These are phyloP conservation scores for Troides oblongomaculatus DNA, from an alignment of 2,888 invertebrate species.

Conservation along the genomic window DNA sequence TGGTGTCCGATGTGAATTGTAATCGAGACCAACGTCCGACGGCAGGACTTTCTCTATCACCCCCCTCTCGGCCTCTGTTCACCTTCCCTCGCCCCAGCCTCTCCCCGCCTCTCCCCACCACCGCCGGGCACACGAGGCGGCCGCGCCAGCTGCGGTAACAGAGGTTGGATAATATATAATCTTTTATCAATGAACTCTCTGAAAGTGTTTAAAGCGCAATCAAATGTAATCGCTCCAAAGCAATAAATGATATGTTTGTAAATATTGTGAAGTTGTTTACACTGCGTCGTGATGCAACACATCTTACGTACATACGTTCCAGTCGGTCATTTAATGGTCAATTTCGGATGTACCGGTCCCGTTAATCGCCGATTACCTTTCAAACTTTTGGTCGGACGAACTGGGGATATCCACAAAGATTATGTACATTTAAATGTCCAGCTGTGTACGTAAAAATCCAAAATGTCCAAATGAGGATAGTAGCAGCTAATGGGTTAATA, in stretches of 20 bases:
- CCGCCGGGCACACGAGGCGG: slow-evolving; percentile 20
- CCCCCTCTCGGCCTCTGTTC: slow-evolving; percentile 16
- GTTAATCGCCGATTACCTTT: too few relatives aligned
- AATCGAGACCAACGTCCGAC: slow-evolving; percentile 29
- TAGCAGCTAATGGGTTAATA: too few relatives aligned
- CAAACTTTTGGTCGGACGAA: too few relatives aligned
- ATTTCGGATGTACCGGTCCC: too few relatives aligned
- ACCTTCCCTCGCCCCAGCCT: not conserved
- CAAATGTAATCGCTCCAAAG: slow-evolving; percentile 21
- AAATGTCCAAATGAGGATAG: too few relatives aligned
- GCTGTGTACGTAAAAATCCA: too few relatives aligned
- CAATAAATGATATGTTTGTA: not conserved
- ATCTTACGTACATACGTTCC: too few relatives aligned
- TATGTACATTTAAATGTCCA: too few relatives aligned
- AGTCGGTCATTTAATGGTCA: too few relatives aligned
- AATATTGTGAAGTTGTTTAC: too few relatives aligned
- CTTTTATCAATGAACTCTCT: slow-evolving; percentile 24
- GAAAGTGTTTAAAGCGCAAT: slow-evolving; percentile 21
- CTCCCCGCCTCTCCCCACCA: not conserved
- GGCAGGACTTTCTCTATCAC: slow-evolving; percentile 43
- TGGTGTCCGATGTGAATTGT: slow-evolving; percentile 17
- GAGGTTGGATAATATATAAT: slow-evolving; percentile 38
- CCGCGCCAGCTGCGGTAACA: slow-evolving; percentile 34
- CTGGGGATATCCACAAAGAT: too few relatives aligned
- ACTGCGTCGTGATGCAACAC: too few relatives aligned